These are phyloP conservation scores for Drosophila parabipectinata DNA, from an alignment of 1,140 invertebrate genomes.

Conservation along the genomic window DNA sequence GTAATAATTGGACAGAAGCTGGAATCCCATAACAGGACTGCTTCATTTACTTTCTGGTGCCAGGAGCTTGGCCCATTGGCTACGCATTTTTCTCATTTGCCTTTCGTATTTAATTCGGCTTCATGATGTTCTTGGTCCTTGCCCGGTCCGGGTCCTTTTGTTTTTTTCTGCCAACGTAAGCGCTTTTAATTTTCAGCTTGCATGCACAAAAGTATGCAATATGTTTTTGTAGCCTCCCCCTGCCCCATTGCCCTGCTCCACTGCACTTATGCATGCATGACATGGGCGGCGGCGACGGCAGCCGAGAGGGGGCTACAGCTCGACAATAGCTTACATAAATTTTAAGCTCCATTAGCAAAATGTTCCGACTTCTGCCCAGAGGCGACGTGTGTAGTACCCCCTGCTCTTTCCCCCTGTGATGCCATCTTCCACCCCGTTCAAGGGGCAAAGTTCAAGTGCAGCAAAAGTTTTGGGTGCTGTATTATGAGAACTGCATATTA, in stretches of 20 bases:
- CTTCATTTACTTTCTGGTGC: constrained; percentile 50
- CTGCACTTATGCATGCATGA: constrained; percentile 79
- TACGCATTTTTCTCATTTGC: constrained; percentile 55
- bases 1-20: constrained; percentile 8
- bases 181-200: constrained; percentile 82
- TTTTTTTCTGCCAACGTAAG: constrained; percentile 67
- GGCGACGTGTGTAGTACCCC: constrained; percentile 57
- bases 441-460: constrained; percentile 71
- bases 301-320: constrained; percentile 14
- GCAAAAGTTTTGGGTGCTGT: constrained; percentile 66
- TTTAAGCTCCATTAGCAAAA: constrained; percentile 83
- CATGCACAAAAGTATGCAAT: constrained; percentile 82
- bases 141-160: constrained; percentile 3
- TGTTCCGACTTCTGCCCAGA: constrained; percentile 63
- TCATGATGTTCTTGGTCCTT: constrained; percentile 3
- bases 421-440: neutral
- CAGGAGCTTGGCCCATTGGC: constrained; percentile 21
- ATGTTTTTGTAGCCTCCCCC: constrained; percentile 46
- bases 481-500: constrained; percentile 76
- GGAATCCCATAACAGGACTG: constrained; percentile 37
- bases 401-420: neutral
- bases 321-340: constrained; percentile 81
- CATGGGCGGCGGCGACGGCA: constrained; percentile 27
- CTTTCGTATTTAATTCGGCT: constrained; percentile 45
- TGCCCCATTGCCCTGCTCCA: constrained; percentile 7